Percentiles rank a stretch among this genome's conserved stretches.
These are phyloP conservation scores for Chrysomela aeneicollis DNA, from an alignment of 2,888 invertebrate species.

Conservation along the genomic window DNA sequence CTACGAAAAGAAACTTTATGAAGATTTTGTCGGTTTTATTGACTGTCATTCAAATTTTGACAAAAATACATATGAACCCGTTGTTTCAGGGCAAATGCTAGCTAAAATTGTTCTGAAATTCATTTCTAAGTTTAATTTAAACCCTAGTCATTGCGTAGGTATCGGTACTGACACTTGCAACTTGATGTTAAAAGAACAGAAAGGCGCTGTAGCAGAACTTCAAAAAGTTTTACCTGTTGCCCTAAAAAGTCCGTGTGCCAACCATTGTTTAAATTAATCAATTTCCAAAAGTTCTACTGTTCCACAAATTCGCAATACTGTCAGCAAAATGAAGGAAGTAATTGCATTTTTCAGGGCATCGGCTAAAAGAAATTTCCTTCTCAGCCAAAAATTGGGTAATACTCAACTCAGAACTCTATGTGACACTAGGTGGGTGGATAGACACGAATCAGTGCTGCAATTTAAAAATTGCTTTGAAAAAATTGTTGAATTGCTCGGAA, in stretches of 20 bases:
- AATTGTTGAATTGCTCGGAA: background rate
- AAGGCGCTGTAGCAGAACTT: background rate
- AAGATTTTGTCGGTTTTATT: constrained; percentile 3
- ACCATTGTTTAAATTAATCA: background rate
- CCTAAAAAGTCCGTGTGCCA: background rate
- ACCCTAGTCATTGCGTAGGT: background rate
- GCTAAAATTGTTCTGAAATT: background rate
- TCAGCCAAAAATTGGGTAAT: background rate
- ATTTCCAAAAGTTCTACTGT: background rate
- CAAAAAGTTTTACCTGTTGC: background rate
- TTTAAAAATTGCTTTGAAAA: background rate
- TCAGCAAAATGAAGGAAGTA: too few species aligned
- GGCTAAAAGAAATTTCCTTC: background rate
- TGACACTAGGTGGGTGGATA: background rate
- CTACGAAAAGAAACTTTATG: background rate
- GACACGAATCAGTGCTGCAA: background rate
- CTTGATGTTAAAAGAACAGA: background rate
- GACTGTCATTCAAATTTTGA: background rate
- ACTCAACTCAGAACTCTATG: background rate
- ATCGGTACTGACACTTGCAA: too few species aligned
- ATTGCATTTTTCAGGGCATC: too few species aligned
- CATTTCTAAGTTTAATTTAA: background rate
- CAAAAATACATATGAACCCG: background rate
- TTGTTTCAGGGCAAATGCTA: background rate
- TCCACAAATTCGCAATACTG: too few species aligned